These are phyloP conservation scores for Aegotheles bennettii DNA, from an alignment of 2,113 vertebrate genomes.

Conservation along the genomic window DNA sequence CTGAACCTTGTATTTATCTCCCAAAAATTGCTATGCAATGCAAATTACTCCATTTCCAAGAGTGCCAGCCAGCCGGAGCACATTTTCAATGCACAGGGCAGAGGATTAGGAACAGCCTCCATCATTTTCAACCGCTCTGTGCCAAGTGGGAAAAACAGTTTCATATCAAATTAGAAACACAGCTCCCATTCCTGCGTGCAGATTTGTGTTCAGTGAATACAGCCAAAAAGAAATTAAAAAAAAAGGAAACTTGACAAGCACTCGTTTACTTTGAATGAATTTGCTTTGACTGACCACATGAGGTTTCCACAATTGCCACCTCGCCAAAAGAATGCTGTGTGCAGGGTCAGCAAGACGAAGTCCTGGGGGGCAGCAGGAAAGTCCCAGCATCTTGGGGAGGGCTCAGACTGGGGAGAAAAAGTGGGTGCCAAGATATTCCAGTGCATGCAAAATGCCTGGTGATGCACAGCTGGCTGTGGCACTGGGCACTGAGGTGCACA, in stretches of 20 bases:
- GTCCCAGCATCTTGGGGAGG: too few relatives aligned
- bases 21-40: background rate
- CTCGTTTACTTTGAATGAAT: background rate
- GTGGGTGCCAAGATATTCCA: background rate
- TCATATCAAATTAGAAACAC: background rate
- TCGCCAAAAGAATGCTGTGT: accelerated
- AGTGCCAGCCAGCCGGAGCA: background rate
- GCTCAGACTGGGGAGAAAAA: too few relatives aligned
- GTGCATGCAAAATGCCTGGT: background rate
- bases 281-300: background rate
- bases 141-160: slow-evolving; percentile 38
- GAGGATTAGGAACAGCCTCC: slow-evolving; percentile 31
- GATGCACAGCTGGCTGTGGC: background rate
- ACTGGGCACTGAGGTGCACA: accelerated
- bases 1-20: slow-evolving; percentile 38
- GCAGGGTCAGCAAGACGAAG: background rate
- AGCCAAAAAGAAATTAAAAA: background rate
- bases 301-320: background rate
- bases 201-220: slow-evolving; percentile 12
- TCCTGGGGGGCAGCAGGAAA: background rate
- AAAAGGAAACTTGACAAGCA: background rate
- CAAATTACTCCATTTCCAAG: slow-evolving; percentile 12
- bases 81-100: background rate
- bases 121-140: background rate
- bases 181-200: background rate